A percentile compares a stretch with the other conserved stretches of the same genome.
Conservation (phyloP, 2,113 vertebrate genomes). For the Trochalopteron elliotii region DNA sequence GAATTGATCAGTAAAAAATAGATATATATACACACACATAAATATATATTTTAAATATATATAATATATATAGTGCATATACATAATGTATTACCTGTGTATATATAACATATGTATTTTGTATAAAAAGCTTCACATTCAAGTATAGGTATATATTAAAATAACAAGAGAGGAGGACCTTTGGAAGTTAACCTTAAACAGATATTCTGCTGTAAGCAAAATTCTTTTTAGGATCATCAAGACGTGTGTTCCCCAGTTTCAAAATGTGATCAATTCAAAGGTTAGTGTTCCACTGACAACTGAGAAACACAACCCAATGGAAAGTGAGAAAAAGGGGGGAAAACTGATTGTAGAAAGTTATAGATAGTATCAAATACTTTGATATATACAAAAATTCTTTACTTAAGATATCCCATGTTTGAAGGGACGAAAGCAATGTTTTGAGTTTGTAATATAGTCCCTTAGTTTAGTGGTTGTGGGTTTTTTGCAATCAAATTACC, state of each 20-base stretch:
- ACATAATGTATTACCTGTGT: constrained; percentile 23
- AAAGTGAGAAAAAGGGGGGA: background rate
- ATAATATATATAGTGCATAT: constrained; percentile 21
- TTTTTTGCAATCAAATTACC: background rate
- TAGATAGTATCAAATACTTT: background rate
- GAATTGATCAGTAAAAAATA: background rate
- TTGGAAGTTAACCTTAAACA: background rate
- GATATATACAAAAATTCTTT: background rate
- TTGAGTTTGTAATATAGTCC: background rate
- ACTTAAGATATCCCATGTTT: background rate
- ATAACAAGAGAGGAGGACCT: background rate
- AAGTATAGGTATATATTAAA: constrained; percentile 26
- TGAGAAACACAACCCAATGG: background rate
- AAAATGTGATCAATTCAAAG: background rate
- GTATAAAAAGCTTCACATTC: constrained; percentile 50
- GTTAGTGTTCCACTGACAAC: background rate
- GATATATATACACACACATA: constrained; percentile 8
- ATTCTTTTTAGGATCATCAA: background rate
- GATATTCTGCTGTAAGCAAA: background rate
- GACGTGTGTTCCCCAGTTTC: background rate
- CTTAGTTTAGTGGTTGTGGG: background rate
- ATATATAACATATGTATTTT: constrained; percentile 21
- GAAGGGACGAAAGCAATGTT: background rate
- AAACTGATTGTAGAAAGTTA: background rate
- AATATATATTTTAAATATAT: constrained; percentile 18